Evolutionary conservation across 2,888 invertebrate genomes (phyloP).

Genomic region (Platerodrilus igneus): DNA sequence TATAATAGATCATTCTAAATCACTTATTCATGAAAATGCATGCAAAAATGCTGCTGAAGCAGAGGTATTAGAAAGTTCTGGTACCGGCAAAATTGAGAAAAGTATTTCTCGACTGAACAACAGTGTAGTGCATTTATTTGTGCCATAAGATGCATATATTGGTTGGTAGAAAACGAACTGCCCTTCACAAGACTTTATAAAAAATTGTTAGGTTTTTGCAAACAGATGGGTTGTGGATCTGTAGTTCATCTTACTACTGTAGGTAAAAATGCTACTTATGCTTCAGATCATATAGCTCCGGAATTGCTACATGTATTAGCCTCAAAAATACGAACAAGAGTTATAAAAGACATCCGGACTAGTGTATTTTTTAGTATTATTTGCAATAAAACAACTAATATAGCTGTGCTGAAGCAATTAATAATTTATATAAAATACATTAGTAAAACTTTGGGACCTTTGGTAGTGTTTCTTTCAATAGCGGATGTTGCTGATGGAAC

Average conservation of each 20-base stretch:
- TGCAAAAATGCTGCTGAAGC: too few relatives aligned
- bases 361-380: background rate
- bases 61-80: too few relatives aligned
- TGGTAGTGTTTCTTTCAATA: background rate
- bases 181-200: background rate
- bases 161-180: background rate
- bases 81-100: too few relatives aligned
- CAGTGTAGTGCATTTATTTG: background rate
- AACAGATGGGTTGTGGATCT: background rate
- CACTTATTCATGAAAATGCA: too few relatives aligned
- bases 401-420: background rate
- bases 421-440: background rate
- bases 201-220: background rate
- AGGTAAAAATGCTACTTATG: background rate
- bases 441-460: background rate
- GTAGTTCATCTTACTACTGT: background rate
- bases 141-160: background rate
- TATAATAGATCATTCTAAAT: too few relatives aligned
- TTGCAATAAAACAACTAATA: background rate
- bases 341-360: background rate
- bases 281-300: background rate
- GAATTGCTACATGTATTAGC: background rate
- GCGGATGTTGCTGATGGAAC: background rate
- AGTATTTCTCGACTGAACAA: too few relatives aligned
- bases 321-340: background rate